These are phyloP conservation scores for Drosophila rellima DNA, from an alignment of 2,888 invertebrate genomes.

Conservation along the genomic window DNA sequence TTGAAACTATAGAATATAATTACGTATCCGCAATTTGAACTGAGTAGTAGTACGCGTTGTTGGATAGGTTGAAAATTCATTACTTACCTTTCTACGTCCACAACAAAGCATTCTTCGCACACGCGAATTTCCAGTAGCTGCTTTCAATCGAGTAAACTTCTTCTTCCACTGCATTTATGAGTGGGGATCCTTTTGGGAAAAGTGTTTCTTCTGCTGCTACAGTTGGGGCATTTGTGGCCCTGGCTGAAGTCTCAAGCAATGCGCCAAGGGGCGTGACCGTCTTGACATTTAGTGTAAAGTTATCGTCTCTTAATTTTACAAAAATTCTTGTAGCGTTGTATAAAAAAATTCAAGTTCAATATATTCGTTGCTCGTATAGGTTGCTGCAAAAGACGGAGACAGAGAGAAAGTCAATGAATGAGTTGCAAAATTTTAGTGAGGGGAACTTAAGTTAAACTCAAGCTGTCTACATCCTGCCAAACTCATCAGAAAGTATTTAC, in stretches of 20 bases:
- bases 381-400: conserved; percentile 45
- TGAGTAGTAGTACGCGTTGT: no score
- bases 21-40: no score
- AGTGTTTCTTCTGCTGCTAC: conserved; percentile 56
- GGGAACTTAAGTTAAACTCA: conserved; percentile 14
- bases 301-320: conserved; percentile 55
- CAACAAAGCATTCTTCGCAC: conserved; percentile 96
- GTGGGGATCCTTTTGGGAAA: conserved; percentile 79
- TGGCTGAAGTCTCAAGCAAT: conserved; percentile 56
- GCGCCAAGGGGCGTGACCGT: conserved; percentile 38
- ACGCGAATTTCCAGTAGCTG: conserved; percentile 92
- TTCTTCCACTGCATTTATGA: conserved; percentile 92
- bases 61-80: no score
- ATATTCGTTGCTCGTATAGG: conserved; percentile 71
- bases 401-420: conserved; percentile 8
- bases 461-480: conserved; percentile 35
- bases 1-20: no score
- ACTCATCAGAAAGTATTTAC: conserved; percentile 69
- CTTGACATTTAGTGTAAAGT: conserved; percentile 45
- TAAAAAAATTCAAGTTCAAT: conserved; percentile 69
- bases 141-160: conserved; percentile 92
- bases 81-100: conserved; percentile 96
- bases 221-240: conserved; percentile 60
- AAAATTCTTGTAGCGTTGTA: conserved; percentile 60
- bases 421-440: conserved; percentile 10